A percentile compares a stretch with the other conserved stretches of the same genome.
Conservation (phyloP, 2,888 invertebrate genomes). For the Phania funesta region DNA sequence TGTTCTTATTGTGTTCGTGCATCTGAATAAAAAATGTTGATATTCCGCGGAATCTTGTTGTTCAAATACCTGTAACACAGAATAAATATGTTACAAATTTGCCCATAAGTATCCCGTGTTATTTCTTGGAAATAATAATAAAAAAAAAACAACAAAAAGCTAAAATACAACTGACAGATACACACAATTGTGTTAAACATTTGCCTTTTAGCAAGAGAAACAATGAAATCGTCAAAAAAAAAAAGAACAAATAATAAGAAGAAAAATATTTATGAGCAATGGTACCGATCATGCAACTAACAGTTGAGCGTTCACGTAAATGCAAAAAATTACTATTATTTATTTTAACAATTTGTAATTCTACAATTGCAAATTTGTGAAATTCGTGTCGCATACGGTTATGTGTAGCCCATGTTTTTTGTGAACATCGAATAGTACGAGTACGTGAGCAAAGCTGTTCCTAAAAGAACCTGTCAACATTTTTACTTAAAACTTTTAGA, state of each 20-base stretch:
- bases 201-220: conserved; percentile 27
- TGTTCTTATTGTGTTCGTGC: background rate
- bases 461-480: conserved; percentile 38
- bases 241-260: background rate
- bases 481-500: conserved; percentile 36
- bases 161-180: background rate
- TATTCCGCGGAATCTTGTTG: conserved; percentile 22
- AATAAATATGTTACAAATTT: conserved; percentile 28
- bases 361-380: conserved; percentile 1
- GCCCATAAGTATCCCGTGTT: conserved; percentile 13
- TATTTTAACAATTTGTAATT: conserved; percentile 40
- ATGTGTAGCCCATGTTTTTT: background rate
- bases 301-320: conserved; percentile 28
- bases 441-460: conserved; percentile 45
- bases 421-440: conserved; percentile 8
- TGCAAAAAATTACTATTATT: conserved; percentile 36
- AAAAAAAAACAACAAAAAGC: conserved; percentile 2
- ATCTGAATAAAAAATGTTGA: background rate
- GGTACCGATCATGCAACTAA: conserved; percentile 1
- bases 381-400: conserved; percentile 6
- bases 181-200: conserved; percentile 51
- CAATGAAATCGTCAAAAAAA: conserved; percentile 53
- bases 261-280: conserved; percentile 22
- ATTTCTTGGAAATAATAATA: conserved; percentile 31
- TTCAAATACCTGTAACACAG: conserved; percentile 6